A percentile compares a stretch with the other conserved stretches of the same genome.
Evolutionary conservation across 1,140 invertebrate genomes (phyloP).

Genomic region (Planococcus citri): DNA sequence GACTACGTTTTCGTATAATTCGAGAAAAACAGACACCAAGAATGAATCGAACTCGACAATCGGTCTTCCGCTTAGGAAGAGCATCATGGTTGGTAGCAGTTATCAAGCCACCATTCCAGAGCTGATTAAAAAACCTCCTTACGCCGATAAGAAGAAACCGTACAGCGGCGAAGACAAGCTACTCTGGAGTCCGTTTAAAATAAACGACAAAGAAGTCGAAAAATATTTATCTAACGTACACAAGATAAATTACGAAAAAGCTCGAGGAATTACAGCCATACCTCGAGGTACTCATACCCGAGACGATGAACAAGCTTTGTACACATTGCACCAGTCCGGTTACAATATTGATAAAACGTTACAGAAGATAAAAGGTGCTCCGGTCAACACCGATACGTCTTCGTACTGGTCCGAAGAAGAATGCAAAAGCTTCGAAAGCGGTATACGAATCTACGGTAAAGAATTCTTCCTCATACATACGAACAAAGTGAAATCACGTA

Average conservation of each 20-base stretch:
- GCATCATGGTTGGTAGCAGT: conserved; percentile 89
- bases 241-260: conserved; percentile 35
- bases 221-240: conserved; percentile 65
- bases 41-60: conserved; percentile 8
- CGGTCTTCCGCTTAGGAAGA: conserved; percentile 35
- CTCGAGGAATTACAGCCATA: conserved; percentile 44
- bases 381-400: conserved; percentile 55
- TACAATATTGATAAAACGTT: conserved; percentile 89
- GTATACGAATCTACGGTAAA: conserved; percentile 83
- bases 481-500: conserved; percentile 82
- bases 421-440: conserved; percentile 91
- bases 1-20: background rate
- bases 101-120: conserved; percentile 90
- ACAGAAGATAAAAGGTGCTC: conserved; percentile 60
- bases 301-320: conserved; percentile 90
- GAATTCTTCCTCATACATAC: conserved; percentile 92
- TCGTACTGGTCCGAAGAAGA: conserved; percentile 92
- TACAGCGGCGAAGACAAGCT: conserved; percentile 95
- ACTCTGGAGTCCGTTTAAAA: conserved; percentile 74
- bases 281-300: conserved; percentile 67
- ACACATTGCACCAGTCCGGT: conserved; percentile 81
- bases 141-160: conserved; percentile 81
- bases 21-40: background rate
- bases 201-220: conserved; percentile 61
- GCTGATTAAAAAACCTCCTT: conserved; percentile 50